These are phyloP conservation scores for Diceros bicornis DNA, from an alignment of 2,797 vertebrate species.

Conservation along the genomic window DNA sequence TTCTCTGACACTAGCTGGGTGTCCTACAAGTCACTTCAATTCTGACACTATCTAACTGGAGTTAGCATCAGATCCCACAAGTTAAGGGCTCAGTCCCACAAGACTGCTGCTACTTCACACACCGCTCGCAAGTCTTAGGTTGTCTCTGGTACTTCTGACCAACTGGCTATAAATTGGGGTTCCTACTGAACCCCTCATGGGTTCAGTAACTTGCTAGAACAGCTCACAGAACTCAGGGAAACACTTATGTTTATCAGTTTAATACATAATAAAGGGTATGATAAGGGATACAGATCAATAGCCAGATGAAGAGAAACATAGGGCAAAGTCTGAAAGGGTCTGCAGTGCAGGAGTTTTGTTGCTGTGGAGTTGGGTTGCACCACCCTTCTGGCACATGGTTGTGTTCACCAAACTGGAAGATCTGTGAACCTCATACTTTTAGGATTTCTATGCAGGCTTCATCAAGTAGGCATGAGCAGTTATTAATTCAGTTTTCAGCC, in stretches of 20 bases:
- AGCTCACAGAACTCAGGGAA: not conserved
- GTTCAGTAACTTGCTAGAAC: not conserved
- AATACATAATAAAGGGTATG: not conserved
- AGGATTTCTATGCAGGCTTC: not conserved
- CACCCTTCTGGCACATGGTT: not conserved
- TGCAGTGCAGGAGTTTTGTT: not conserved
- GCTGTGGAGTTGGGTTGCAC: not conserved
- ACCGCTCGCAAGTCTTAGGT: not conserved
- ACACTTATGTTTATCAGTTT: not conserved
- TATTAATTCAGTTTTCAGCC: not conserved
- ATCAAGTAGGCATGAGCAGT: not conserved
- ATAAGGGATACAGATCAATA: not conserved
- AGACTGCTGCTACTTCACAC: not conserved
- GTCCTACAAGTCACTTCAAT: not conserved
- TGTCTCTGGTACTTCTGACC: not conserved
- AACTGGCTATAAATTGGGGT: not conserved
- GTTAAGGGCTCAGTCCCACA: not conserved
- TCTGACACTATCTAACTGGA: not conserved
- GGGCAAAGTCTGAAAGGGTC: not conserved
- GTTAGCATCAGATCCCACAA: not conserved
- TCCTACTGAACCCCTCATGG: not conserved
- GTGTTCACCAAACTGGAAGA: not conserved
- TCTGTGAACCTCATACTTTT: not conserved
- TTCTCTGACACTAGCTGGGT: not conserved
- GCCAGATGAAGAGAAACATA: not conserved